phyloP scores from a whole-genome alignment of 2,797 vertebrate species.

The Mormyrus hasselquistii region DNA sequence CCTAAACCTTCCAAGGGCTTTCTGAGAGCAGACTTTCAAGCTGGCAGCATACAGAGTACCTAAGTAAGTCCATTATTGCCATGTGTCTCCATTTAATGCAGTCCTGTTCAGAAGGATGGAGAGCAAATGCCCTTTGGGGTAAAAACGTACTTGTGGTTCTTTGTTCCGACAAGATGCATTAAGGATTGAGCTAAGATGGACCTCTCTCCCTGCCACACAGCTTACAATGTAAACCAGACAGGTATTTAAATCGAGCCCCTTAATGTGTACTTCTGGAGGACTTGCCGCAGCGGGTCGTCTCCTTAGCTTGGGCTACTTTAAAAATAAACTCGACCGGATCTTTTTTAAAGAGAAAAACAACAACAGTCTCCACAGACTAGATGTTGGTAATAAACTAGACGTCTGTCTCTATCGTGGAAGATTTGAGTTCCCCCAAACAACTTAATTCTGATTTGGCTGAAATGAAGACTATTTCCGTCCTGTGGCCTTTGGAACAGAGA shows the following conservation, averaged over 20 bases:
- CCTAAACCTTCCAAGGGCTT: neutral
- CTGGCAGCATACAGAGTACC: neutral
- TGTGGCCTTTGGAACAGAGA: neutral
- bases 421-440: neutral
- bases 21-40: neutral
- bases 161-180: neutral
- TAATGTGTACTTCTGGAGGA: neutral
- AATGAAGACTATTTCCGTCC: neutral
- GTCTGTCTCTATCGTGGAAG: neutral
- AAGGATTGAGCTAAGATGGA: neutral
- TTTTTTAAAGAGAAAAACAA: neutral
- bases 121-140: neutral
- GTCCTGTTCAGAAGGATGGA: neutral
- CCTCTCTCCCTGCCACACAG: neutral
- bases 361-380: neutral
- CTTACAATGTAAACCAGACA: neutral
- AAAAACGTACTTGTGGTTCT: neutral
- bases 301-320: neutral
- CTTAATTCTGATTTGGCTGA: neutral
- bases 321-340: neutral
- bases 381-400: constrained; percentile 11
- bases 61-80: neutral
- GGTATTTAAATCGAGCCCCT: neutral
- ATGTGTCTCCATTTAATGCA: constrained; percentile 10
- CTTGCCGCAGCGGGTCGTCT: neutral